Evolutionary conservation across 2,797 vertebrate species (phyloP).

Genomic region (Cephalopachus bancanus): DNA sequence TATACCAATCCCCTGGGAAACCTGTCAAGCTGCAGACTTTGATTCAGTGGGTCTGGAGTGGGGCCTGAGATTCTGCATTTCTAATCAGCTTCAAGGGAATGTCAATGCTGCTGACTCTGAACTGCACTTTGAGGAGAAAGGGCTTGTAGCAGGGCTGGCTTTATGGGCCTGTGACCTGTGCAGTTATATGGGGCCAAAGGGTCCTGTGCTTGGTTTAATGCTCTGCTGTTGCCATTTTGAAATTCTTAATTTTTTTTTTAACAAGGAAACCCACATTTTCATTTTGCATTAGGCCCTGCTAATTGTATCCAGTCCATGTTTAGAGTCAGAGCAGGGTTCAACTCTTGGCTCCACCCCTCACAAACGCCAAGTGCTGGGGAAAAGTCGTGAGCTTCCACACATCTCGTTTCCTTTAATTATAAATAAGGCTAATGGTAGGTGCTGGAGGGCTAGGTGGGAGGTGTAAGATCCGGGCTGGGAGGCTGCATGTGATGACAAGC

Average conservation of each 20-base stretch:
- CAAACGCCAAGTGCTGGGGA: rapidly evolving
- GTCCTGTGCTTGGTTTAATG: background rate
- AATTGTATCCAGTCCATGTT: background rate
- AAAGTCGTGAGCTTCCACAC: rapidly evolving
- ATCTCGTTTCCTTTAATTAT: background rate
- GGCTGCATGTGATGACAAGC: background rate
- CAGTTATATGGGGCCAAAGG: background rate
- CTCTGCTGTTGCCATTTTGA: background rate
- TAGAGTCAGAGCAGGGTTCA: background rate
- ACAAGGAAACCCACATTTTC: background rate
- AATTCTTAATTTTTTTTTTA: background rate
- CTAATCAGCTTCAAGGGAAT: background rate
- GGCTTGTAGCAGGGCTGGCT: background rate
- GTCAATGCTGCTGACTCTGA: background rate
- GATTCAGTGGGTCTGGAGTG: background rate
- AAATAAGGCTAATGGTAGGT: background rate
- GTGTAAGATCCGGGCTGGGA: background rate
- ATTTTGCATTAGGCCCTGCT: background rate
- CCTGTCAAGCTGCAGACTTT: background rate
- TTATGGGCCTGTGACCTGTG: no score
- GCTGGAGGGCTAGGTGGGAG: no score
- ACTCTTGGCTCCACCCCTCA: background rate
- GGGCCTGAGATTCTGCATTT: background rate
- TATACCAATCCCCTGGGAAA: background rate
- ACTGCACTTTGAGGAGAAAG: background rate